phyloP scores from a whole-genome alignment of 92 coral and sea anemone genomes.

The Porites lobata region DNA sequence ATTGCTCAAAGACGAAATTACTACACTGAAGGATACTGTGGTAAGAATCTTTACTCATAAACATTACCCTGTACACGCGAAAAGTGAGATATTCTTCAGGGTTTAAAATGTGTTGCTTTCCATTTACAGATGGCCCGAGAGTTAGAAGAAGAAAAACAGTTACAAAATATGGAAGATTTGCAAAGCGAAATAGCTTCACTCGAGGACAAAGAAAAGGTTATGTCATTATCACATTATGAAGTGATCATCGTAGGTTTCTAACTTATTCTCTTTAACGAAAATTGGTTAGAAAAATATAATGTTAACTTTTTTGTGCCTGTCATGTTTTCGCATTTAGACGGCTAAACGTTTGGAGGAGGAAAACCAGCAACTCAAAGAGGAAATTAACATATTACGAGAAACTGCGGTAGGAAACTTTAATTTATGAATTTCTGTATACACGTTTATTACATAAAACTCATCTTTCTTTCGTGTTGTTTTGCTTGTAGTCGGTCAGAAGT shows the following conservation, averaged over 20 bases:
- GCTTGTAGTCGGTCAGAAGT: background rate
- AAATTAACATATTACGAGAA: conserved; percentile 2
- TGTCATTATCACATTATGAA: background rate
- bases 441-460: background rate
- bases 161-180: too few relatives aligned
- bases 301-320: too few relatives aligned
- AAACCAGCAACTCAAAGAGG: conserved; percentile 21
- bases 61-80: background rate
- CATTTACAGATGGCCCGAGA: too few relatives aligned
- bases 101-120: too few relatives aligned
- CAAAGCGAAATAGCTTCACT: too few relatives aligned
- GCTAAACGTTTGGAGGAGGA: too few relatives aligned
- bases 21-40: too few relatives aligned
- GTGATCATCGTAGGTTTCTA: background rate
- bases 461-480: background rate
- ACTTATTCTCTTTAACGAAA: too few relatives aligned
- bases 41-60: background rate
- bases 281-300: background rate
- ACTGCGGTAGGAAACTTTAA: background rate
- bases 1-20: background rate
- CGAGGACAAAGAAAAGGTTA: too few relatives aligned
- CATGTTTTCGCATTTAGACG: too few relatives aligned
- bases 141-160: too few relatives aligned
- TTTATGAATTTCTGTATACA: background rate
- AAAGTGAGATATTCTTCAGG: too few relatives aligned